A percentile compares a stretch with the other conserved stretches of the same genome.
phyloP scores from a whole-genome alignment of 2,113 vertebrate species.

The Eulemur macaco region DNA sequence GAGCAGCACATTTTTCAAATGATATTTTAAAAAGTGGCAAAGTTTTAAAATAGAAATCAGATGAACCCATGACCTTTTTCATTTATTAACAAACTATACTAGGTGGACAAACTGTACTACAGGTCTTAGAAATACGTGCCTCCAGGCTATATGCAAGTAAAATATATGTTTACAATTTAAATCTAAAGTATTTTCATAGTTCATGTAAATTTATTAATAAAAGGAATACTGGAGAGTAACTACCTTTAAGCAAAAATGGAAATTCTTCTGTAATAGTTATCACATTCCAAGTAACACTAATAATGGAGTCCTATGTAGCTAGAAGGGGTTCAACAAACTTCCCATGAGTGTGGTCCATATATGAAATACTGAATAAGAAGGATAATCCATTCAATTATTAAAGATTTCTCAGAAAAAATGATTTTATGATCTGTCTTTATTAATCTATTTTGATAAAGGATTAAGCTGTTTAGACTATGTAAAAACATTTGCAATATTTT shows the following conservation, averaged over 20 bases:
- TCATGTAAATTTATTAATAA: background rate
- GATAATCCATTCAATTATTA: background rate
- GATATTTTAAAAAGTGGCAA: background rate
- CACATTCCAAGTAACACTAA: background rate
- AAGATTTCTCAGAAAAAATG: background rate
- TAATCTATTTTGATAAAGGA: background rate
- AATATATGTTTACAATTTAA: background rate
- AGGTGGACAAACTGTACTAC: background rate
- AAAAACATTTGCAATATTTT: slow-evolving; percentile 1
- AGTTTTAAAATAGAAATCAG: background rate
- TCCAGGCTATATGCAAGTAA: background rate
- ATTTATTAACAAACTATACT: background rate
- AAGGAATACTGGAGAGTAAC: background rate
- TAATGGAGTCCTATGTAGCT: background rate
- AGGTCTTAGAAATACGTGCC: background rate
- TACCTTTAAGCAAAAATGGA: background rate
- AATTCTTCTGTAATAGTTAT: background rate
- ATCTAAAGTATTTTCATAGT: background rate
- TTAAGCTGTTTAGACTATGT: background rate
- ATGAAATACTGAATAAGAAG: background rate
- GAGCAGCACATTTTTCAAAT: background rate
- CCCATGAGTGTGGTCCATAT: background rate
- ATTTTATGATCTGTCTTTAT: background rate
- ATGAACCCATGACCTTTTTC: background rate
- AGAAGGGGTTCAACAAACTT: background rate